Evolutionary conservation across 2,113 vertebrate species (phyloP).

Genomic region (Notarius lentiginosus): DNA sequence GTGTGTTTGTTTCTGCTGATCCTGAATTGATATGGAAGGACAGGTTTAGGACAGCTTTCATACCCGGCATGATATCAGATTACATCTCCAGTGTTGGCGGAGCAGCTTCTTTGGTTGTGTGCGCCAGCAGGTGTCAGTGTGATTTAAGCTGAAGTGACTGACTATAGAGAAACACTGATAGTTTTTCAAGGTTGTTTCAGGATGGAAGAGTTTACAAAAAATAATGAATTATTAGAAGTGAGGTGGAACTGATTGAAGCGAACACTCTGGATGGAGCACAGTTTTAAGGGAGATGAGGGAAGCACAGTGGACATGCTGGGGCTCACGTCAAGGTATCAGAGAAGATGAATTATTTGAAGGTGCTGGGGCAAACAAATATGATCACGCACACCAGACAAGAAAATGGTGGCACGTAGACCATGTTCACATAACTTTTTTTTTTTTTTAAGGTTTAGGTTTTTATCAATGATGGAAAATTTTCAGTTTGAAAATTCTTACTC

Average conservation of each 20-base stretch:
- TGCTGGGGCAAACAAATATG: not conserved
- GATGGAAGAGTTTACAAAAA: slow-evolving; percentile 20
- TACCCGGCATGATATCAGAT: not conserved
- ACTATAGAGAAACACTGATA: not conserved
- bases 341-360: slow-evolving; percentile 29
- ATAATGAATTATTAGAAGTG: slow-evolving; percentile 23
- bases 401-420: not conserved
- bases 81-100: not conserved
- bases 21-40: not conserved
- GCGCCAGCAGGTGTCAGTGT: slow-evolving; percentile 70
- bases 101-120: not conserved
- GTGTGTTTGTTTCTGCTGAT: not conserved
- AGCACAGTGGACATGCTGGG: slow-evolving; percentile 5
- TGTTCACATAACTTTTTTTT: not conserved
- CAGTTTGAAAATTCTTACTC: not conserved
- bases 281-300: not conserved
- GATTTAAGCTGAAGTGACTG: slow-evolving; percentile 45
- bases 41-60: not conserved
- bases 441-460: not conserved
- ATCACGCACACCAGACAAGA: not conserved
- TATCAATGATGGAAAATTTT: not conserved
- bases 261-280: not conserved
- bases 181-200: slow-evolving; percentile 47
- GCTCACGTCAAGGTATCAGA: not conserved
- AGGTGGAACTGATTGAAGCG: slow-evolving; percentile 16